These are phyloP conservation scores for Rapana venosa DNA, from an alignment of 2,888 invertebrate species.

Conservation along the genomic window DNA sequence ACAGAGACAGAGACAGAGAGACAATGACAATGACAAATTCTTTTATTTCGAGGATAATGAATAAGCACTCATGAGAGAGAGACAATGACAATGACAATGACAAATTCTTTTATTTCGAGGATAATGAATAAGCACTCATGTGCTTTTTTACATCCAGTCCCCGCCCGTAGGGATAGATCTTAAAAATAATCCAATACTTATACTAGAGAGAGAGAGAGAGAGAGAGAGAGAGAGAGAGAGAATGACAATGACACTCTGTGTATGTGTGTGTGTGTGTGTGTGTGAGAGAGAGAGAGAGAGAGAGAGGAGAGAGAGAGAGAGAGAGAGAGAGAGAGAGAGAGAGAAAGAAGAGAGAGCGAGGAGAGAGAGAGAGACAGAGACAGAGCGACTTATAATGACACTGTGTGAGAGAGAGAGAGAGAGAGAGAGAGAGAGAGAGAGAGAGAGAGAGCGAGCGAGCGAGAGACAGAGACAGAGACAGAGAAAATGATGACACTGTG, in stretches of 20 bases:
- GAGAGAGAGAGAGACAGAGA: not conserved
- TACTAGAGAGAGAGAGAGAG: not conserved
- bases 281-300: not conserved
- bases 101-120: too few relatives aligned
- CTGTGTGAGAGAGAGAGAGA: not conserved
- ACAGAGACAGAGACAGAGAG: not conserved
- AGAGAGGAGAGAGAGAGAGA: not conserved
- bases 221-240: not conserved
- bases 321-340: not conserved
- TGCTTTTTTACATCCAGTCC: too few relatives aligned
- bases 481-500: not conserved
- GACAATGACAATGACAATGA: too few relatives aligned
- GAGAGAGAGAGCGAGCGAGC: constrained; percentile 12
- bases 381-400: not conserved
- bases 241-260: not conserved
- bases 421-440: not conserved
- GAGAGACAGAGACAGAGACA: not conserved
- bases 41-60: too few relatives aligned
- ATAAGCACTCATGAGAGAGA: too few relatives aligned
- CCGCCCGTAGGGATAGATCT: too few relatives aligned
- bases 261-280: too few relatives aligned
- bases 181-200: too few relatives aligned
- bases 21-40: too few relatives aligned
- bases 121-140: too few relatives aligned
- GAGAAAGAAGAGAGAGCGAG: constrained; percentile 13